Conservation (phyloP, 2,797 vertebrate species). For the Amphiprion clarkii region DNA sequence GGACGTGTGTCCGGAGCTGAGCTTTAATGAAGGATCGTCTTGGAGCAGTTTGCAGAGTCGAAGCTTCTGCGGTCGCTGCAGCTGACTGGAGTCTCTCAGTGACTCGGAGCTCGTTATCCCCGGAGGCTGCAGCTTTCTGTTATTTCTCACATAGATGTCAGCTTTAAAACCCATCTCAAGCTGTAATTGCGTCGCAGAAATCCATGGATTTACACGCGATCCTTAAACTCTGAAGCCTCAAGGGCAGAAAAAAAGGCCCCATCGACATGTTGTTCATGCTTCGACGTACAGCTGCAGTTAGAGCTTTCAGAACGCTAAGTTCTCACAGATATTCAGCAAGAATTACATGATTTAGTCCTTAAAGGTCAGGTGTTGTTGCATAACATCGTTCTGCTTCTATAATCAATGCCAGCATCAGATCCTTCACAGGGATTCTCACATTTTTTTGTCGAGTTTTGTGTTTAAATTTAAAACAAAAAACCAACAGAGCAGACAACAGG, state of each 20-base stretch:
- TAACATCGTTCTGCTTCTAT: too few species aligned
- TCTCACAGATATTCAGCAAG: too few species aligned
- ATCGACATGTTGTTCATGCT: neutral
- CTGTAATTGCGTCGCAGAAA: conserved; percentile 14
- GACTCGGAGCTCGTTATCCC: conserved; percentile 37
- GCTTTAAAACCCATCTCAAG: conserved; percentile 10
- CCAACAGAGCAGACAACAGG: too few species aligned
- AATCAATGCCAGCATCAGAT: too few species aligned
- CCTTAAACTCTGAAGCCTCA: neutral
- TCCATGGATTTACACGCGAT: neutral
- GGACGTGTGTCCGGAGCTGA: conserved; percentile 28
- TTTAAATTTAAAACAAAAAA: neutral
- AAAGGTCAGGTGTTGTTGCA: too few species aligned
- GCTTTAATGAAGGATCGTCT: conserved; percentile 56
- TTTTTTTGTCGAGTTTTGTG: too few species aligned
- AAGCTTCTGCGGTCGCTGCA: conserved; percentile 34
- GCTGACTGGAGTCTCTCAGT: conserved; percentile 38
- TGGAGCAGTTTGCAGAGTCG: conserved; percentile 28
- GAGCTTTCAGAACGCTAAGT: too few species aligned
- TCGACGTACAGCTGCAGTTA: too few species aligned
- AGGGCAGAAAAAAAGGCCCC: neutral
- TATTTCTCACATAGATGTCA: neutral
- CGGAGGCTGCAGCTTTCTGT: neutral
- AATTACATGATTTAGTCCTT: too few species aligned
- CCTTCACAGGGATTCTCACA: neutral